Evolutionary conservation across 2,888 invertebrate genomes (phyloP), one percentile per base, ranked within the genome.

Genomic region (Phasia obesa): DNA sequence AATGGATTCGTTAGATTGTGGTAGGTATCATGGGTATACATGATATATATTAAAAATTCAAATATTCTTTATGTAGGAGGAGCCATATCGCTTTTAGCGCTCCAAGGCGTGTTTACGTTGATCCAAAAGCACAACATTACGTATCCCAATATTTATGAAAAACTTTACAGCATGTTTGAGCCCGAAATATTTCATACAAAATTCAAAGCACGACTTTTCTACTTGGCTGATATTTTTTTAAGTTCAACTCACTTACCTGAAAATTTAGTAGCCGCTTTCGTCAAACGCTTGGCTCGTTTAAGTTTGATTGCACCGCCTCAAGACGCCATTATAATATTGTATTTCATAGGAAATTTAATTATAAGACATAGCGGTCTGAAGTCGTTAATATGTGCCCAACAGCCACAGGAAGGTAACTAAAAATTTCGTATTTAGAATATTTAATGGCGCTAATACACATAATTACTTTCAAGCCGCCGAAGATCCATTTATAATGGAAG

Each of bases 221-320:
- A 96, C 87, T 93, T 99, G 78, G 94, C 97, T 0, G 97, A 99
- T 89, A 93, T 97, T 84, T 99, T 99, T 91, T 93, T 99, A 25
- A 96, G 96, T 80, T 99, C 99, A 57, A 97, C 97, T 0, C 98
- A 99, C 92, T 92, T 99, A 83, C 97, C 99, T 0, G 97, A 97
- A 88, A 94, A 95, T 85, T 91, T 99, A 86, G 97, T 98, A 7
- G 98, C 98, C 0, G 97, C 98, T 2, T 99, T 99, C 91, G 95
- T 95, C 2, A 99, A 99, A 92, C 94, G 97, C 49, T 91, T 98
- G 84, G 94, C 97, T 0, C 94, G 98, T 4, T 92, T 99, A 81
- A 94, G 96, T 19, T 92, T 99, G 75, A 93, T 95, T 25, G 97
- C 98, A 4, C 95, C 97, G 3, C 94, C 97, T 0, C 95, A 95